These are phyloP conservation scores for Perca fluviatilis DNA, from an alignment of 2,113 vertebrate species.

Conservation along the genomic window DNA sequence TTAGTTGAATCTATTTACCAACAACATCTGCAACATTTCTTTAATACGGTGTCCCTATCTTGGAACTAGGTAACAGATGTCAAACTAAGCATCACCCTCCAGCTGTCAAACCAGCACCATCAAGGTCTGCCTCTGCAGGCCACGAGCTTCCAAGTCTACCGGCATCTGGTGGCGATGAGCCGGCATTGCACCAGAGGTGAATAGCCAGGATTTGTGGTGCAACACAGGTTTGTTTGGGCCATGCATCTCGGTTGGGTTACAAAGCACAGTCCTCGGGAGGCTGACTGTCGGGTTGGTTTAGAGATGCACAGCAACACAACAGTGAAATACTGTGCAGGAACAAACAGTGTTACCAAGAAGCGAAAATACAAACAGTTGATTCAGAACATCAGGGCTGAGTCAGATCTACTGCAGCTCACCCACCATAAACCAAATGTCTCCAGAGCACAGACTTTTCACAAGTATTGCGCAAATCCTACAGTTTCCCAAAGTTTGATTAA, in stretches of 20 bases:
- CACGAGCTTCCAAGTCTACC: conserved; percentile 44
- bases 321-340: conserved; percentile 26
- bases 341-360: conserved; percentile 34
- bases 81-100: conserved; percentile 3
- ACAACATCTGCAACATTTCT: not conserved
- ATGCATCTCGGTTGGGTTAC: conserved; percentile 18
- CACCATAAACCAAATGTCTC: not conserved
- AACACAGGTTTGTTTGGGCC: conserved; percentile 23
- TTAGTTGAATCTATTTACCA: not conserved
- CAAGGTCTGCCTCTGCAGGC: not conserved
- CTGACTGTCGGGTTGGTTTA: conserved; percentile 1
- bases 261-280: conserved; percentile 16
- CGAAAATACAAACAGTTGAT: conserved; percentile 39
- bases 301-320: conserved; percentile 31
- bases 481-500: conserved; percentile 30
- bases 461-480: not conserved
- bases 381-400: conserved; percentile 27
- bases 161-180: conserved; percentile 74
- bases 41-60: not conserved
- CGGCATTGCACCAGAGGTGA: conserved; percentile 49
- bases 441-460: not conserved
- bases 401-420: conserved; percentile 15
- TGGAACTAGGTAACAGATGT: conserved; percentile 30
- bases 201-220: conserved; percentile 8
- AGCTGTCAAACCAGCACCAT: conserved; percentile 26